Evolutionary conservation across 2,113 vertebrate genomes (phyloP).

Genomic region (Myotis yumanensis): DNA sequence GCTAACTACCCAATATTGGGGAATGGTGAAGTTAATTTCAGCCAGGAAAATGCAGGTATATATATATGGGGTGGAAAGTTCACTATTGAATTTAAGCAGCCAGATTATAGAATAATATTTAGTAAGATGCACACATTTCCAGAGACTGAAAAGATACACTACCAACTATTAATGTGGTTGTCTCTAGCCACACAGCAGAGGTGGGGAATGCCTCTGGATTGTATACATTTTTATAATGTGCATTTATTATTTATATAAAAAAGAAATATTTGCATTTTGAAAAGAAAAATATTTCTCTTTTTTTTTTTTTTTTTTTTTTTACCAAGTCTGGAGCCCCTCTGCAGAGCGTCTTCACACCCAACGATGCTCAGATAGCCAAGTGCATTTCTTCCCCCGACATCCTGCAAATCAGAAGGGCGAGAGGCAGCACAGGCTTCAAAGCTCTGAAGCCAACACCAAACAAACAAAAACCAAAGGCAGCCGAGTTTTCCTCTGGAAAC

Average conservation of each 20-base stretch:
- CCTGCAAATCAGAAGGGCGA: not conserved
- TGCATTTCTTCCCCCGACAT: not conserved
- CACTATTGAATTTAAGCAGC: not conserved
- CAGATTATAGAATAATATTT: slow-evolving; percentile 10
- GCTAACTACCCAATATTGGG: not conserved
- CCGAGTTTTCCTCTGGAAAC: not conserved
- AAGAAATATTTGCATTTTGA: slow-evolving; percentile 62
- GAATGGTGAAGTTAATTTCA: not conserved
- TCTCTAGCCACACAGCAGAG: not conserved
- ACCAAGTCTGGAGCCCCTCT: not conserved
- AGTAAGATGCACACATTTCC: not conserved
- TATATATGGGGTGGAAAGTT: not conserved
- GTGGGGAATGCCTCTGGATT: not conserved
- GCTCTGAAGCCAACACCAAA: not conserved
- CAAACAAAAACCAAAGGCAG: not conserved
- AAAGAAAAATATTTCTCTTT: not conserved
- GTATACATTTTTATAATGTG: not conserved
- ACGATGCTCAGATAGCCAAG: not conserved
- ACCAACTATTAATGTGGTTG: not conserved
- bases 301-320: not conserved
- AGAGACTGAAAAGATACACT: not conserved
- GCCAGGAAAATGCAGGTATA: not conserved
- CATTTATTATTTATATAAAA: slow-evolving; percentile 15
- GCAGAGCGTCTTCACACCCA: not conserved
- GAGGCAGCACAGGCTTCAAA: not conserved